A percentile compares a stretch with the other conserved stretches of the same genome.
Conservation (phyloP, 2,888 invertebrate species). For the Craniophora ligustri region DNA sequence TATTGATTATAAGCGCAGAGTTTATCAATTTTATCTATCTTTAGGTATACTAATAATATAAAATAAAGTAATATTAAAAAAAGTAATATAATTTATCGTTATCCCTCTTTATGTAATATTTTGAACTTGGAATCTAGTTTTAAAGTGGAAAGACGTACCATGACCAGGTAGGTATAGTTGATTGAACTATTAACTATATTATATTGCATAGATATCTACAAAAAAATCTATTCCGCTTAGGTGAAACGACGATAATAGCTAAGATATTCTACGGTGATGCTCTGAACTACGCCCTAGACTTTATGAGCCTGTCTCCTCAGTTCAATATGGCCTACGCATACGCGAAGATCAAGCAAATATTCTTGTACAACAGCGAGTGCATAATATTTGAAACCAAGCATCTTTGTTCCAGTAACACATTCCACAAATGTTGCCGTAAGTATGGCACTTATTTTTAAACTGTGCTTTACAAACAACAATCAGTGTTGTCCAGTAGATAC, state of each 20-base stretch:
- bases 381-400: conserved; percentile 63
- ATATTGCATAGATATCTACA: neutral
- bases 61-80: too few species aligned
- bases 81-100: too few species aligned
- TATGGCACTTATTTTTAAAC: neutral
- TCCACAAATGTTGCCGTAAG: conserved; percentile 82
- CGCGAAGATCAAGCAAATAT: conserved; percentile 75
- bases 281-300: conserved; percentile 60
- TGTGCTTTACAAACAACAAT: too few species aligned
- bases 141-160: too few species aligned
- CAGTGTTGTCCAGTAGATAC: too few species aligned
- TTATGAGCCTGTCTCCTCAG: conserved; percentile 78
- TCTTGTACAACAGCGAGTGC: conserved; percentile 80
- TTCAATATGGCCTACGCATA: conserved; percentile 79
- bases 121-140: too few species aligned
- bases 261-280: conserved; percentile 73
- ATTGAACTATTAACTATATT: too few species aligned
- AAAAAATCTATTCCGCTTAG: conserved; percentile 54
- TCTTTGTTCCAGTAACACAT: conserved; percentile 64
- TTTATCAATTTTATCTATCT: too few species aligned
- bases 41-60: too few species aligned
- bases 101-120: too few species aligned
- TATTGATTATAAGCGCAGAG: too few species aligned
- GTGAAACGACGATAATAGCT: conserved; percentile 76
- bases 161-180: too few species aligned